These are phyloP conservation scores for Eristalinus sepulchralis DNA, from an alignment of 2,888 invertebrate genomes.

Conservation along the genomic window DNA sequence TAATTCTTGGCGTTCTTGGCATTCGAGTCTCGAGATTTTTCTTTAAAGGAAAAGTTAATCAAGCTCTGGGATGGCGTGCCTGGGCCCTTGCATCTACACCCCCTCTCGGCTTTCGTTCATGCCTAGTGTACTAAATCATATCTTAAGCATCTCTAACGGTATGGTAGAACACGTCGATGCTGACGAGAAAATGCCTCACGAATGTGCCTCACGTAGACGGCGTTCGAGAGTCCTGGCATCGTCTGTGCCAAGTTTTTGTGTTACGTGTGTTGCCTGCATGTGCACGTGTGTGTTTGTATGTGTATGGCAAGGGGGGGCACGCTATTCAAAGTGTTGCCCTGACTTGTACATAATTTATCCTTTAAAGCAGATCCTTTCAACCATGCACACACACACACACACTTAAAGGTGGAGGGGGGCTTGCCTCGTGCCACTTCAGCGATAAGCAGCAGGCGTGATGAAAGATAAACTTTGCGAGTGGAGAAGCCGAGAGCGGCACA, in stretches of 20 bases:
- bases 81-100: not conserved
- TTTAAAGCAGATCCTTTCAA: conserved; percentile 60
- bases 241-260: conserved; percentile 30
- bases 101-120: conserved; percentile 5
- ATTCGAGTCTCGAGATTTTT: conserved; percentile 14
- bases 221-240: conserved; percentile 20
- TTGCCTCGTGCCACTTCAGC: conserved; percentile 9
- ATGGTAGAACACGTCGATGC: not conserved
- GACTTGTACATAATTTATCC: conserved; percentile 65
- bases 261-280: not conserved
- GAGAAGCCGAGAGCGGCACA: conserved; percentile 4
- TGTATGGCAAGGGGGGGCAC: conserved; percentile 5
- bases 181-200: conserved; percentile 6
- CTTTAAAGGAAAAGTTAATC: conserved; percentile 34
- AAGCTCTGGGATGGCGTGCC: conserved; percentile 1
- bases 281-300: not conserved
- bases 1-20: conserved; percentile 28
- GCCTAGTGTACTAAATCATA: conserved; percentile 24
- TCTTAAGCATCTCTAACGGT: conserved; percentile 7
- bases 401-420: conserved; percentile 9
- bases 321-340: conserved; percentile 59
- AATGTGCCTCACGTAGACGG: conserved; percentile 33
- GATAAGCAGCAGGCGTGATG: conserved; percentile 47
- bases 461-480: conserved; percentile 38
- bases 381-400: conserved; percentile 16